Base-by-base conservation (phyloP, 1,140 invertebrate species). In the Teleopsis dalmanni region DNA sequence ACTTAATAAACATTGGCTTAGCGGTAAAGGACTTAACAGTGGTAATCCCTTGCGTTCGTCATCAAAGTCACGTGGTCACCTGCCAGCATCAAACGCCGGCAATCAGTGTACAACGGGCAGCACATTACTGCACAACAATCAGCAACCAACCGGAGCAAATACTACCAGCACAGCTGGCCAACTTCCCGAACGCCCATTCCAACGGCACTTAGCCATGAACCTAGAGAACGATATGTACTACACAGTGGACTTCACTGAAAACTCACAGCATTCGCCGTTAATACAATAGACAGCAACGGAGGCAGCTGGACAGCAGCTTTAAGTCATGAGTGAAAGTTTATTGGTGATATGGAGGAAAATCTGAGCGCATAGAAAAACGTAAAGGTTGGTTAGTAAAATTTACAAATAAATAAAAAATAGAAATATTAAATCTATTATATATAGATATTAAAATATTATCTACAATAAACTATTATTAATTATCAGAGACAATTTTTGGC, bases 161-260 rank as follows among this genome's bases (percentile, higher is more conserved):
- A 37, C 47, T 2, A 62, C 59, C 53, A 62, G n/a, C n/a, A n/a
- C n/a, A 56, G 21, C 48, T 36, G 44, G 47, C 58, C 65, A 57
- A 62, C 47, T 68, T 52, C 65, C 68, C 41, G 65, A 68, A 40
- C 57, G 65, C n/a, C 65, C 56, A 50, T 71, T 56, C 50, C 70
- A 60, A 25, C 72, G 76, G 25, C 68, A 75, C 35, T 64, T 81
- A 55, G 80, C 82, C 62, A 78, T 78, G 60, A 75, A 68, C 53
- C 54, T 70, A 26, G 67, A 70, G 57, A 70, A 79, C 25, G 81
- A 83, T 52, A 81, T 83, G 79, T 83, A 82, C 69, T 83, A 82
- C 72, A 82, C 81, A 23, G 73, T 83, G 51, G 81, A 83, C 69
- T 82, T 83, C 72, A 82, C 80, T 60, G 81, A 83, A 70, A 65